Evolutionary conservation across 2,797 vertebrate genomes (phyloP).

Genomic region (Adrianichthys oophorus): DNA sequence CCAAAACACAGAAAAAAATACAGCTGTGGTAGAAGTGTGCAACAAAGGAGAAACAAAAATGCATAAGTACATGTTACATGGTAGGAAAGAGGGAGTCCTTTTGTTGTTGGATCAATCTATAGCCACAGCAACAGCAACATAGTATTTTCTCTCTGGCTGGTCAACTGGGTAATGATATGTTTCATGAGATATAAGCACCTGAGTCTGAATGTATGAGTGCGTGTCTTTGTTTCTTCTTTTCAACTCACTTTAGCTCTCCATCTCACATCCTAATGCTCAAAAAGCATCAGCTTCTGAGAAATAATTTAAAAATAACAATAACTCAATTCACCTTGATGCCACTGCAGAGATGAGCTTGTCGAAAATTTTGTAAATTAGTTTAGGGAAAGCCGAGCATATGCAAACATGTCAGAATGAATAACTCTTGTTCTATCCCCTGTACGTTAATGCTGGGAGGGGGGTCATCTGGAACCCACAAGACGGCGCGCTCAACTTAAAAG

Average conservation of each 20-base stretch:
- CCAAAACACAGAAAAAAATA: slow-evolving; percentile 13
- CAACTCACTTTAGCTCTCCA: slow-evolving; percentile 7
- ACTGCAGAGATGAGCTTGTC: background rate
- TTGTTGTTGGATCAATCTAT: slow-evolving; percentile 37
- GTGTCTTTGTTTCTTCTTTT: slow-evolving; percentile 27
- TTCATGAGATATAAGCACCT: slow-evolving; percentile 57
- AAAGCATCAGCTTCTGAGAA: background rate
- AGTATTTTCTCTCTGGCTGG: slow-evolving; percentile 61
- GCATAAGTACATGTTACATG: slow-evolving; percentile 43
- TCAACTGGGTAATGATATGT: slow-evolving; percentile 69
- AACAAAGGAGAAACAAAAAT: background rate
- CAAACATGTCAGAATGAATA: background rate
- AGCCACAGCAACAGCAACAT: slow-evolving; percentile 38
- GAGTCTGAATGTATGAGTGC: slow-evolving; percentile 25
- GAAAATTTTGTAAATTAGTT: background rate
- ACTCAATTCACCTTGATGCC: background rate
- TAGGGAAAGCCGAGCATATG: background rate
- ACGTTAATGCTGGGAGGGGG: too few relatives aligned
- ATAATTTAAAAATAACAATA: background rate
- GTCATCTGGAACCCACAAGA: too few relatives aligned
- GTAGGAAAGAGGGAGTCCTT: slow-evolving; percentile 29
- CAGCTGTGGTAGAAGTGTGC: slow-evolving; percentile 6
- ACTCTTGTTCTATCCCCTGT: too few relatives aligned
- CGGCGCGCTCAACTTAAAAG: too few relatives aligned
- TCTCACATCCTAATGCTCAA: background rate